These are phyloP conservation scores for Numida meleagris DNA, from an alignment of 2,113 vertebrate species.

Conservation along the genomic window DNA sequence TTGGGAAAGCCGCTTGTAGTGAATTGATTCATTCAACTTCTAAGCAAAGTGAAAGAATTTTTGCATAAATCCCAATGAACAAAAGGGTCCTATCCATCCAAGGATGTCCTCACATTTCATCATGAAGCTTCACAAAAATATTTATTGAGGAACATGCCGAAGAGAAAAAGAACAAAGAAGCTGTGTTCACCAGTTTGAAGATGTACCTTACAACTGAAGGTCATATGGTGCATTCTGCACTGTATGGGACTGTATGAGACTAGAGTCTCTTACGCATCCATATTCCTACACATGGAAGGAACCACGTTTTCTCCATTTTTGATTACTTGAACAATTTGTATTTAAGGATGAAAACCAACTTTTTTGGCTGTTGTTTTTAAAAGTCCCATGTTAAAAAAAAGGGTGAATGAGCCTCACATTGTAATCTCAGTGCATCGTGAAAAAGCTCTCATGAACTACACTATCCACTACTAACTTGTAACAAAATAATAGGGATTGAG, in stretches of 20 bases:
- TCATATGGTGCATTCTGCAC: neutral
- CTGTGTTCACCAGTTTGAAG: neutral
- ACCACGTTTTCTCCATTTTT: neutral
- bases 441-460: neutral
- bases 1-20: neutral
- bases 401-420: neutral
- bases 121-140: neutral
- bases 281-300: neutral
- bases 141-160: neutral
- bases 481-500: neutral
- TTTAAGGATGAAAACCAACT: neutral
- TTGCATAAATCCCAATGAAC: neutral
- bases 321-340: neutral
- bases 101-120: neutral
- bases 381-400: neutral
- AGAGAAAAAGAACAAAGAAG: neutral
- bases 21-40: neutral
- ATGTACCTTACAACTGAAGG: neutral
- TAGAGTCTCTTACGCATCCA: neutral
- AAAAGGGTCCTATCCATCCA: neutral
- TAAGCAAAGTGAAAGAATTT: neutral
- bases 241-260: neutral
- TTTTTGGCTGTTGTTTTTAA: neutral
- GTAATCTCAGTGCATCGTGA: neutral
- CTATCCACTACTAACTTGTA: neutral